phyloP scores from a whole-genome alignment of 2,797 vertebrate genomes.

The Phoxinus dragarum region DNA sequence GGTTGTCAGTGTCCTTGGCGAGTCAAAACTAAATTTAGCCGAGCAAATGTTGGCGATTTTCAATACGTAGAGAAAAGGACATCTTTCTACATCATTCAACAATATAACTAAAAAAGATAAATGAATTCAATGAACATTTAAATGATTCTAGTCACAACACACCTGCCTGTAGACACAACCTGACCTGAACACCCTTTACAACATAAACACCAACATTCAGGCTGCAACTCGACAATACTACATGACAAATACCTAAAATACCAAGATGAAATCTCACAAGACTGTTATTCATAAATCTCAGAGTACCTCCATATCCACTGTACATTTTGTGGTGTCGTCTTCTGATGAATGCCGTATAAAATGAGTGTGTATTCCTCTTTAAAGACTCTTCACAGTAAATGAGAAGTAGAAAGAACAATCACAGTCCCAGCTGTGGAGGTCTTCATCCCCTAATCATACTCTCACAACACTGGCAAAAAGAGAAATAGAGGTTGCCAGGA shows the following conservation, averaged over 20 bases:
- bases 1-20: background rate
- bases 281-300: background rate
- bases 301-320: constrained; percentile 82
- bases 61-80: background rate
- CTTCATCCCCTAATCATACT: constrained; percentile 46
- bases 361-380: constrained; percentile 17
- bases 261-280: background rate
- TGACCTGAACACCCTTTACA: background rate
- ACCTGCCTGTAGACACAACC: background rate
- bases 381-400: constrained; percentile 20
- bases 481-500: constrained; percentile 67
- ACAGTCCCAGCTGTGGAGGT: constrained; percentile 47
- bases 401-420: constrained; percentile 24
- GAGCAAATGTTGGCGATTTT: background rate
- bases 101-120: background rate
- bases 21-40: background rate
- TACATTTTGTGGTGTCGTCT: constrained; percentile 73
- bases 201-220: background rate
- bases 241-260: background rate
- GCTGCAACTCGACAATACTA: background rate
- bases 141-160: background rate
- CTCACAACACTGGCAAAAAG: constrained; percentile 50
- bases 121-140: background rate
- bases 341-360: constrained; percentile 19
- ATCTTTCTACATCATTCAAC: background rate